Percentiles rank a stretch among this genome's conserved stretches.
These are phyloP conservation scores for Calliopsis andreniformis DNA, from an alignment of 1,140 invertebrate species.

Conservation along the genomic window DNA sequence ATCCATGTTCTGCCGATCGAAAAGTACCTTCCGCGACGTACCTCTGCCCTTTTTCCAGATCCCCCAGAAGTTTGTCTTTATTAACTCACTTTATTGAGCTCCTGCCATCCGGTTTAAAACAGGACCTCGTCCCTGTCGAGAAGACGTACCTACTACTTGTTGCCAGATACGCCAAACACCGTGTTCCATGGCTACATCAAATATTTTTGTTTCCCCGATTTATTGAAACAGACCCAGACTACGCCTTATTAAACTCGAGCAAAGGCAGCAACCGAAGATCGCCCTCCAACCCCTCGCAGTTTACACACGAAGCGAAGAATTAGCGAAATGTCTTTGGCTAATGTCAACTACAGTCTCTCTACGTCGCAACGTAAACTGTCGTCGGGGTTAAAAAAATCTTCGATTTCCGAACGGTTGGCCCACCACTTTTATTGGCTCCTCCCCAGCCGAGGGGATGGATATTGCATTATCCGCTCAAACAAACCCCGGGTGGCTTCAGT, in stretches of 20 bases:
- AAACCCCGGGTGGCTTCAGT: conserved; percentile 69
- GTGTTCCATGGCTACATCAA: conserved; percentile 15
- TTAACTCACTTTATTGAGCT: conserved; percentile 22
- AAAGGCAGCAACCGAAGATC: neutral
- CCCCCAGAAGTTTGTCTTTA: conserved; percentile 28
- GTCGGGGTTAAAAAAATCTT: conserved; percentile 58
- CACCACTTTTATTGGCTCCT: conserved; percentile 68
- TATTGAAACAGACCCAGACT: conserved; percentile 6
- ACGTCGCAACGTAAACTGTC: neutral
- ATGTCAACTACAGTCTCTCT: neutral
- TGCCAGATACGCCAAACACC: conserved; percentile 21
- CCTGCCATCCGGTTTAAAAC: neutral
- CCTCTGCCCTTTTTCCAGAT: conserved; percentile 15
- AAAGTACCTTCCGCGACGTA: conserved; percentile 30
- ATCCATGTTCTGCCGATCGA: conserved; percentile 55
- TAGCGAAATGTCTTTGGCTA: conserved; percentile 3
- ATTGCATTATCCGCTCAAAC: conserved; percentile 76
- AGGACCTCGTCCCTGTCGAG: conserved; percentile 18
- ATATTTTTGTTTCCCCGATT: conserved; percentile 30
- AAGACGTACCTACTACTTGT: conserved; percentile 4
- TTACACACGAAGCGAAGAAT: conserved; percentile 18
- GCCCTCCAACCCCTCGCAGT: neutral
- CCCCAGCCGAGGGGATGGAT: conserved; percentile 69
- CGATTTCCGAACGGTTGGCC: conserved; percentile 48
- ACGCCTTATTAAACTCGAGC: conserved; percentile 33